Conservation (phyloP, 2,888 invertebrate genomes). For the Cephus sareptanus region DNA sequence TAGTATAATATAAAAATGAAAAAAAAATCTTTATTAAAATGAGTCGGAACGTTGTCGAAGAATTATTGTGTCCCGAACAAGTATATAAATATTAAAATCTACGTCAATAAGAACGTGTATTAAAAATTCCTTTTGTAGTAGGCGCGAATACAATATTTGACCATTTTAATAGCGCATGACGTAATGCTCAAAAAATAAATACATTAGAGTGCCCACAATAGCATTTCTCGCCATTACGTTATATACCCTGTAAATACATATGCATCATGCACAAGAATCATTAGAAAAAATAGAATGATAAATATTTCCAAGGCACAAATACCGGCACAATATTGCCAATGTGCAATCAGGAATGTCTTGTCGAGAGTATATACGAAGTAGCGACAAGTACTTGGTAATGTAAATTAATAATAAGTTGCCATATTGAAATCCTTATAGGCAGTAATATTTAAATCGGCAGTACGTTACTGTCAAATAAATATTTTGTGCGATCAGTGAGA, state of each 20-base stretch:
- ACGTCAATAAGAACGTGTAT: conserved; percentile 29
- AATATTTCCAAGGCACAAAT: background rate
- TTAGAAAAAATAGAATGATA: background rate
- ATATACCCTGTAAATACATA: background rate
- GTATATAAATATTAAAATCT: conserved; percentile 38
- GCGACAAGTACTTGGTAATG: background rate
- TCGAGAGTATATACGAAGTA: background rate
- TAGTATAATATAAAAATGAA: conserved; percentile 30
- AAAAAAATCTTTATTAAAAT: conserved; percentile 34
- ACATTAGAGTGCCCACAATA: background rate
- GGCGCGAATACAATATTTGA: background rate
- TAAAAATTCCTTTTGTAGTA: background rate
- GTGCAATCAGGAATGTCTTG: background rate
- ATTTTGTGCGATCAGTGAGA: background rate
- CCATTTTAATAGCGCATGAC: background rate
- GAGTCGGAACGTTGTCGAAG: background rate
- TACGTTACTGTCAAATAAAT: background rate
- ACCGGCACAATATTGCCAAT: background rate
- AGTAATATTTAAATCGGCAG: background rate
- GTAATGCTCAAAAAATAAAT: background rate
- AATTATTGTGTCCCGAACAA: background rate
- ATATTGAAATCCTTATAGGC: background rate
- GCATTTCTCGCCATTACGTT: background rate
- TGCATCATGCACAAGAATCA: background rate
- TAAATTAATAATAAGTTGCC: background rate